phyloP scores from a whole-genome alignment of 2,888 invertebrate genomes.

The Aporophyla nigra region DNA sequence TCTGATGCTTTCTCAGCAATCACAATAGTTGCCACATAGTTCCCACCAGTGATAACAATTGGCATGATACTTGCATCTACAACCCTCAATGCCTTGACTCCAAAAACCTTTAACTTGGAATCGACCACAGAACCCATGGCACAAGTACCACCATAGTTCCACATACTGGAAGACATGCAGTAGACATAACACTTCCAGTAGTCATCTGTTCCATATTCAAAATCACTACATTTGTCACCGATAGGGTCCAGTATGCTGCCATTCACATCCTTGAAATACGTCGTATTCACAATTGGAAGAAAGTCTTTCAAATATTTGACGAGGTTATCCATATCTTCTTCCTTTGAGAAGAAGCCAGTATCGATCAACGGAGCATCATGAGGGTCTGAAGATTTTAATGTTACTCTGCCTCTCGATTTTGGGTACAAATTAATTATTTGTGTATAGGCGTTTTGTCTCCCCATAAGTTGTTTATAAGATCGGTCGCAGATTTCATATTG shows the following conservation, averaged over 20 bases:
- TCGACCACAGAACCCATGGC: conserved; percentile 43
- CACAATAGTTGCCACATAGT: conserved; percentile 32
- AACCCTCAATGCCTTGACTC: conserved; percentile 30
- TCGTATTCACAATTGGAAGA: conserved; percentile 66
- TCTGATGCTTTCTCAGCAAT: conserved; percentile 46
- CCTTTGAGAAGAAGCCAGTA: conserved; percentile 62
- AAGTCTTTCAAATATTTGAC: conserved; percentile 70
- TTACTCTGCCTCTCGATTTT: conserved; percentile 68
- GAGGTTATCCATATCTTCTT: conserved; percentile 68
- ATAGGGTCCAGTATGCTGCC: conserved; percentile 64
- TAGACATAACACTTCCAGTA: conserved; percentile 68
- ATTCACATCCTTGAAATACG: conserved; percentile 67
- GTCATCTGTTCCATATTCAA: conserved; percentile 54
- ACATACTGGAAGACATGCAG: conserved; percentile 29
- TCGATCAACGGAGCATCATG: conserved; percentile 66
- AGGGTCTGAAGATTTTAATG: conserved; percentile 65
- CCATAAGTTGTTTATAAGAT: conserved; percentile 3
- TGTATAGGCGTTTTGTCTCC: conserved; percentile 18
- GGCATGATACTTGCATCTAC: conserved; percentile 44
- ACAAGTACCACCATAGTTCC: conserved; percentile 39
- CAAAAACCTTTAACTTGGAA: conserved; percentile 32
- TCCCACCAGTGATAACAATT: conserved; percentile 21
- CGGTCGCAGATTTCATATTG: conserved; percentile 12
- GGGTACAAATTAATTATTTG: conserved; percentile 63
- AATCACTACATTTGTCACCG: conserved; percentile 45